These are phyloP conservation scores for Microctonus aethiopoides DNA, from an alignment of 2,888 invertebrate species.

Conservation along the genomic window DNA sequence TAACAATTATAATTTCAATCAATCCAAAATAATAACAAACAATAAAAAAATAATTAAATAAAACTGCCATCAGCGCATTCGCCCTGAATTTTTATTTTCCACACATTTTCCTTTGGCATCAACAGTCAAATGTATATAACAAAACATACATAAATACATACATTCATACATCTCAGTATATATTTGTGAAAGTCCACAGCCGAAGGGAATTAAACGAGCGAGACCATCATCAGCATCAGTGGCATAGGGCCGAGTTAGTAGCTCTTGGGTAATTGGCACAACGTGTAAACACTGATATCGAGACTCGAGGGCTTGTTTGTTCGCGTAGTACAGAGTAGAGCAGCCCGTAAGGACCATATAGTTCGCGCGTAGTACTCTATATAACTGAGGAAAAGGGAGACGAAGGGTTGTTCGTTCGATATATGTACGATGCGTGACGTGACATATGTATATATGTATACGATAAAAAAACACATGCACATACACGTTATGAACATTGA, in stretches of 20 bases:
- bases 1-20: too few relatives aligned
- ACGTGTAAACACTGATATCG: slow-evolving; percentile 56
- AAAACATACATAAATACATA: not conserved
- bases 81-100: too few relatives aligned
- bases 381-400: not conserved
- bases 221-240: slow-evolving; percentile 6
- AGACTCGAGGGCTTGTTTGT: slow-evolving; percentile 56
- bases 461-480: slow-evolving; percentile 26
- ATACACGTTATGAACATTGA: slow-evolving; percentile 10
- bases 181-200: not conserved
- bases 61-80: too few relatives aligned
- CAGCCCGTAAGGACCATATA: slow-evolving; percentile 28
- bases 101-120: too few relatives aligned
- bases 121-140: too few relatives aligned
- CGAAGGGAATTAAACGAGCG: slow-evolving; percentile 6
- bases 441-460: too few relatives aligned
- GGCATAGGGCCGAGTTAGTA: slow-evolving; percentile 31
- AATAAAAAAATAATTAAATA: too few relatives aligned
- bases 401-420: slow-evolving; percentile 18
- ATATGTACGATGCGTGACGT: slow-evolving; percentile 45
- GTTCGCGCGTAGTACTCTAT: not conserved
- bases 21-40: too few relatives aligned
- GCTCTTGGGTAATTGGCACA: slow-evolving; percentile 62
- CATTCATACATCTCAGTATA: not conserved
- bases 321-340: slow-evolving; percentile 40